phyloP scores from a whole-genome alignment of 2,888 invertebrate species.

The Dicyrtomina minuta region DNA sequence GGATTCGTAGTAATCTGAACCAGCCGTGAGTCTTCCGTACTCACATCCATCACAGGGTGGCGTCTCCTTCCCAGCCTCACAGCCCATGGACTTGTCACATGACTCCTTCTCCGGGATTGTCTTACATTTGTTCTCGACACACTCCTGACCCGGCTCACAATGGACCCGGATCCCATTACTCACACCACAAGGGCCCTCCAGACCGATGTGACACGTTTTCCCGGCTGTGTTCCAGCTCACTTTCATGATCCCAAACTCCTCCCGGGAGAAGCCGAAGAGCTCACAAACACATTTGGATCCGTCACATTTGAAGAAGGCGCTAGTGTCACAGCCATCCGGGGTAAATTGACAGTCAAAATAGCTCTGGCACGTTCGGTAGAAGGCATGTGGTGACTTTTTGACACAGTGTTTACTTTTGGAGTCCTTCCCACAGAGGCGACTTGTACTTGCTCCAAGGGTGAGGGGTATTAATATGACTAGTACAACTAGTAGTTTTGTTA shows the following conservation, averaged over 20 bases:
- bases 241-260: neutral
- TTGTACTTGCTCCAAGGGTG: no score
- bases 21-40: no score
- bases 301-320: neutral
- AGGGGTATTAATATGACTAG: no score
- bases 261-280: slow-evolving; percentile 11
- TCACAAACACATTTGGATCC: slow-evolving; percentile 9
- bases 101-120: neutral
- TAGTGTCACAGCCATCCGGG: neutral
- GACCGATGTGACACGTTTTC: neutral
- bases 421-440: no score
- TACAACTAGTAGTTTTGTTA: no score
- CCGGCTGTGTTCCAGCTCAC: neutral
- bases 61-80: neutral
- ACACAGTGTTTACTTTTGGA: no score
- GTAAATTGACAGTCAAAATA: slow-evolving; percentile 21
- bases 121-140: neutral
- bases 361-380: neutral
- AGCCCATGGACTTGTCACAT: neutral
- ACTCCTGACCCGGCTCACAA: slow-evolving; percentile 7
- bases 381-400: no score
- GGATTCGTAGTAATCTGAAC: no score
- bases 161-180: neutral
- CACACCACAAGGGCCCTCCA: neutral
- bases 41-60: slow-evolving; percentile 7